Percentiles rank a stretch among this genome's conserved stretches.
phyloP scores from a whole-genome alignment of 2,113 vertebrate species.

The Chascanopsetta lugubris region DNA sequence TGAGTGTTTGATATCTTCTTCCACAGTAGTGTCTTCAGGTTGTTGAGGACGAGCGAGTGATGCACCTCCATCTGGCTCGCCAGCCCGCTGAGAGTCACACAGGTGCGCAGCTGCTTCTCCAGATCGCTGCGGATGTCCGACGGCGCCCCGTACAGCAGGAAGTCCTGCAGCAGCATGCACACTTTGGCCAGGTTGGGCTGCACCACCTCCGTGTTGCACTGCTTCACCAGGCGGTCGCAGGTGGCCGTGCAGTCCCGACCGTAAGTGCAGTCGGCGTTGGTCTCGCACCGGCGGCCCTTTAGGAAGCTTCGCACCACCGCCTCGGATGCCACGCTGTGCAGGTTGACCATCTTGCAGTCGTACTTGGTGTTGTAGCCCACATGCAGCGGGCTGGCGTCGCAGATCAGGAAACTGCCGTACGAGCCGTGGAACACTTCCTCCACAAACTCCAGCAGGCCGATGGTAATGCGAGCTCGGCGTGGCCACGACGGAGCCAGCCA shows the following conservation, averaged over 20 bases:
- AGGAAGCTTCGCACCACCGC: slow-evolving; percentile 86
- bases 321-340: slow-evolving; percentile 89
- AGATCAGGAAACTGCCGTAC: slow-evolving; percentile 94
- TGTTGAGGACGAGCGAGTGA: slow-evolving; percentile 94
- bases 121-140: slow-evolving; percentile 86
- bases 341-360: slow-evolving; percentile 94
- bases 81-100: slow-evolving; percentile 91
- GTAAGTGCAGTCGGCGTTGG: slow-evolving; percentile 91
- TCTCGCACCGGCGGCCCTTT: slow-evolving; percentile 89
- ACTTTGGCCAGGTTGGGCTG: slow-evolving; percentile 97
- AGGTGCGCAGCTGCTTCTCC: slow-evolving; percentile 91
- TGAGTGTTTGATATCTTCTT: slow-evolving; percentile 95
- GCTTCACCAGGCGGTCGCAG: slow-evolving; percentile 90
- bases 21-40: slow-evolving; percentile 96
- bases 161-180: slow-evolving; percentile 89
- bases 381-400: slow-evolving; percentile 86
- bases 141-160: slow-evolving; percentile 88
- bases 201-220: slow-evolving; percentile 91
- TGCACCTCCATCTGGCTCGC: slow-evolving; percentile 97
- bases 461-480: slow-evolving; percentile 89
- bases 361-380: slow-evolving; percentile 91
- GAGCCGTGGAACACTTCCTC: slow-evolving; percentile 96
- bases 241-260: slow-evolving; percentile 90
- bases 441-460: slow-evolving; percentile 95
- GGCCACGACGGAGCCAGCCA: slow-evolving; percentile 96